Evolutionary conservation across 2,113 vertebrate genomes (phyloP).

Genomic region (Nymphicus hollandicus): DNA sequence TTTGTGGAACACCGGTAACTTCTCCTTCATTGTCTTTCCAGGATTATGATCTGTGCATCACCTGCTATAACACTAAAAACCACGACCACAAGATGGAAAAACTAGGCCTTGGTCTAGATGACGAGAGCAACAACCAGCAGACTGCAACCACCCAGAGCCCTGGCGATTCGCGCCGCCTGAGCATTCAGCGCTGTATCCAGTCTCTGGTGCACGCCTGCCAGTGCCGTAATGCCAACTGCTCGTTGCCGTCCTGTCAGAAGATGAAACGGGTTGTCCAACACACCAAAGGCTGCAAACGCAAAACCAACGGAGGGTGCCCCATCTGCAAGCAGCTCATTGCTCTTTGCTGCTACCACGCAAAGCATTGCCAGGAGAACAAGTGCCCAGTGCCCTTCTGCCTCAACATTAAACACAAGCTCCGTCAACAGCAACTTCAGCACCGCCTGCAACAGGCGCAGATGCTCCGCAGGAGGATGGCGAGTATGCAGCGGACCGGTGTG

Average conservation of each 20-base stretch:
- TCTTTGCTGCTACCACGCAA: slow-evolving; percentile 97
- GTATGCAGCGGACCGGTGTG: slow-evolving; percentile 91
- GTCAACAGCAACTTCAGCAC: slow-evolving; percentile 96
- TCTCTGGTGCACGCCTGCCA: slow-evolving; percentile 96
- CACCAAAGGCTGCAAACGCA: slow-evolving; percentile 96
- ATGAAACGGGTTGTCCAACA: slow-evolving; percentile 98
- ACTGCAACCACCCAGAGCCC: slow-evolving; percentile 91
- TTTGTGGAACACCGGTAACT: background rate
- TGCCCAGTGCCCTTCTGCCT: slow-evolving; percentile 98
- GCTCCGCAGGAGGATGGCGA: slow-evolving; percentile 94
- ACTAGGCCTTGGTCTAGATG: slow-evolving; percentile 91
- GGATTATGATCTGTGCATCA: slow-evolving; percentile 98
- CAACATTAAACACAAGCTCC: slow-evolving; percentile 97
- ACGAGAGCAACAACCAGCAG: slow-evolving; percentile 91
- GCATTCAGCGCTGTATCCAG: slow-evolving; percentile 98
- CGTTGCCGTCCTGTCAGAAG: slow-evolving; percentile 95
- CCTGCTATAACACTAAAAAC: slow-evolving; percentile 95
- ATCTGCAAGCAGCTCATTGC: slow-evolving; percentile 99
- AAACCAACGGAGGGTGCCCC: slow-evolving; percentile 95
- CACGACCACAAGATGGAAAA: slow-evolving; percentile 99
- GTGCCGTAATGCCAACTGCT: slow-evolving; percentile 98
- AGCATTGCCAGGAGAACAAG: slow-evolving; percentile 99
- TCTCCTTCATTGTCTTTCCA: slow-evolving; percentile 13
- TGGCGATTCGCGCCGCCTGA: slow-evolving; percentile 91
- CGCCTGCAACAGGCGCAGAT: slow-evolving; percentile 96